Base-by-base conservation (phyloP, 2,113 vertebrate genomes). In the Engystomops pustulosus region DNA sequence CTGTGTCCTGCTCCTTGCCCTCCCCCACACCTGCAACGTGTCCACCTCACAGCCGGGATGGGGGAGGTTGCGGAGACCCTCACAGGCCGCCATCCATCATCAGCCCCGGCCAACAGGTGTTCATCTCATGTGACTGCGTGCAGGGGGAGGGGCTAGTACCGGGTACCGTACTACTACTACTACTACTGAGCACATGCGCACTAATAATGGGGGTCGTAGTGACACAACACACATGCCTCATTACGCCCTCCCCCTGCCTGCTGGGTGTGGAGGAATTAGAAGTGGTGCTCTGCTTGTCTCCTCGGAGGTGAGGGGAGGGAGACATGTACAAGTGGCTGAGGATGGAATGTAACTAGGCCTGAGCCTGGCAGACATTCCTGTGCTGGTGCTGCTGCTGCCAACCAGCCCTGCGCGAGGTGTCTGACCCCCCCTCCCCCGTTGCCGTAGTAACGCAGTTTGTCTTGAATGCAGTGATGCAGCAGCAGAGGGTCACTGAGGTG, bases 251-350 rank as follows among this genome's bases (percentile, higher is more conserved):
- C 82, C 45, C 82, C 82, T 84, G 69, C 60, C 82, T 74, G 60
- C 78, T 72, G 82, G 82, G 36, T 84, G 82, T 84, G 72, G 82
- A 84, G 36, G 87, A 81, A 86, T 86, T 88, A 83, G 84, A 11
- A 88, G 87, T 88, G 87, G 84, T 76, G 86, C 85, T 78, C 68
- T 78, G 87, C 86, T 77, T 84, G 82, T 84, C 82, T 84, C 71
- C 82, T 69, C 69, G 60, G 82, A 86, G 86, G 85, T 87, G 86
- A 87, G 88, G 85, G 89, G 86, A 86, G 90, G 90, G 90, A 91
- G 89, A 89, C 89, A 91, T 89, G 91, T 84, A 92, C 91, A 94
- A 95, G 92, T 93, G 93, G 93, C 93, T 94, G 93, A 95, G 92
- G 94, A 58, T 78, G 82, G 82, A 93, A 93, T 95, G 94, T 93